Evolutionary conservation across 1,140 invertebrate species (phyloP).

Genomic region (Heliconius congener): DNA sequence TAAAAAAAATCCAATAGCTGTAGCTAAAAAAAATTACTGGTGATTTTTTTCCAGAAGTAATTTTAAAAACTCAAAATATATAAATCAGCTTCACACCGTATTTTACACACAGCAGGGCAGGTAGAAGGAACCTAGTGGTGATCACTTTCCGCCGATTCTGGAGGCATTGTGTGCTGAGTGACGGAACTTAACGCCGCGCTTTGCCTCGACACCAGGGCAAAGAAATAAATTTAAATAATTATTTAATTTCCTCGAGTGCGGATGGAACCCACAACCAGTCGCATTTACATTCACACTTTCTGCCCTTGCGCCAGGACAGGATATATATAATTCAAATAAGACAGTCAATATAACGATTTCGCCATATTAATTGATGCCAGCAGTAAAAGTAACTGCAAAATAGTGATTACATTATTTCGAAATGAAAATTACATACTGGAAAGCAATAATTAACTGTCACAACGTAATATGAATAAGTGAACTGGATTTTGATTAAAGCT

Average conservation of each 20-base stretch:
- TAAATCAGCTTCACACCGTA: not conserved
- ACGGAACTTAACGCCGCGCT: not conserved
- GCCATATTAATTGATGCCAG: not conserved
- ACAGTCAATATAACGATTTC: not conserved
- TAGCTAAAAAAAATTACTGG: too few species aligned
- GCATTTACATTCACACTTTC: too few species aligned
- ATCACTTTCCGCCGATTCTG: not conserved
- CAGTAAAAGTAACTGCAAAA: constrained; percentile 2
- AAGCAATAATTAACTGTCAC: constrained; percentile 11
- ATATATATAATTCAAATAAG: not conserved
- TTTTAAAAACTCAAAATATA: not conserved
- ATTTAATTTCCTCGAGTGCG: not conserved
- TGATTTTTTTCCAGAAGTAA: too few species aligned
- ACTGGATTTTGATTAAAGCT: constrained; percentile 13
- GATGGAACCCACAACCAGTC: not conserved
- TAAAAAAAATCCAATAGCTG: too few species aligned
- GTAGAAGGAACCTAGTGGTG: not conserved
- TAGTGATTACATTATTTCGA: not conserved
- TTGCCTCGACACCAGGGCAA: not conserved
- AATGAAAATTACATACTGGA: constrained; percentile 13
- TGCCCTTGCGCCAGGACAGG: not conserved
- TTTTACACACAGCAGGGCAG: not conserved
- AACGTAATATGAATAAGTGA: constrained; percentile 9
- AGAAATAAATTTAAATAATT: not conserved
- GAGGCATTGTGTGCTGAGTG: not conserved